These are phyloP conservation scores for Radopholus similis DNA, from an alignment of 1,140 invertebrate species.

Conservation along the genomic window DNA sequence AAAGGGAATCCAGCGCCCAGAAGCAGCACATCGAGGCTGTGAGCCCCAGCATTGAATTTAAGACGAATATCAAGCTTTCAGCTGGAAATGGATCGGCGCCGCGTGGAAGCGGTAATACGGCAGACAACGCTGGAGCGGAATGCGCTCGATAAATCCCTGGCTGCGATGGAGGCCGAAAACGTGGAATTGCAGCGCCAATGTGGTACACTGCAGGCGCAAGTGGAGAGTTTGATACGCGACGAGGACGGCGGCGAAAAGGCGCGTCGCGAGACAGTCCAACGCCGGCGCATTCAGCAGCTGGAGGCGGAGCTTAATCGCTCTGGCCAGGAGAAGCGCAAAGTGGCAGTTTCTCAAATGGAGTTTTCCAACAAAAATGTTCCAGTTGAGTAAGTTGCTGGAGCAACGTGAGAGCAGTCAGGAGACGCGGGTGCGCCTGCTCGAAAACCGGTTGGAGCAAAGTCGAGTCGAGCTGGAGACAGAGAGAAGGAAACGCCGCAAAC, in stretches of 20 bases:
- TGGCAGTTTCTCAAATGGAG: background rate
- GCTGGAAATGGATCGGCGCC: slow-evolving; percentile 20
- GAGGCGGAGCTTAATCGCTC: background rate
- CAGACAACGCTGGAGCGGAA: slow-evolving; percentile 25
- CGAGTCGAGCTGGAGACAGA: background rate
- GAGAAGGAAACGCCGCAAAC: background rate
- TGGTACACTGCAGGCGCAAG: slow-evolving; percentile 1
- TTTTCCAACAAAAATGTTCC: background rate
- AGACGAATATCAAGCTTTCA: background rate
- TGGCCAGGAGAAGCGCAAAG: too few relatives aligned
- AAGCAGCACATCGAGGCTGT: slow-evolving; percentile 22
- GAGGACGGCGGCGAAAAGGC: background rate
- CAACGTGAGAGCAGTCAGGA: background rate
- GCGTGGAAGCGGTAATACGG: slow-evolving; percentile 19
- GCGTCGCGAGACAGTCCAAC: slow-evolving; percentile 4
- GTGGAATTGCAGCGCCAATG: slow-evolving; percentile 17
- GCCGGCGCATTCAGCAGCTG: background rate
- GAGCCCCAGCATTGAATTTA: background rate
- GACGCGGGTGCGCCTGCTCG: background rate
- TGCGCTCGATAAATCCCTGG: slow-evolving; percentile 16
- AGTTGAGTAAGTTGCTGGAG: background rate
- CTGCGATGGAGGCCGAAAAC: slow-evolving; percentile 22
- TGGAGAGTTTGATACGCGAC: background rate
- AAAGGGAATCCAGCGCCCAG: background rate
- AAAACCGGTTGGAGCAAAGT: background rate